Evolutionary conservation across 2,888 invertebrate genomes (phyloP), one percentile per base, ranked within the genome.

Genomic region (Eupithecia subumbrata): DNA sequence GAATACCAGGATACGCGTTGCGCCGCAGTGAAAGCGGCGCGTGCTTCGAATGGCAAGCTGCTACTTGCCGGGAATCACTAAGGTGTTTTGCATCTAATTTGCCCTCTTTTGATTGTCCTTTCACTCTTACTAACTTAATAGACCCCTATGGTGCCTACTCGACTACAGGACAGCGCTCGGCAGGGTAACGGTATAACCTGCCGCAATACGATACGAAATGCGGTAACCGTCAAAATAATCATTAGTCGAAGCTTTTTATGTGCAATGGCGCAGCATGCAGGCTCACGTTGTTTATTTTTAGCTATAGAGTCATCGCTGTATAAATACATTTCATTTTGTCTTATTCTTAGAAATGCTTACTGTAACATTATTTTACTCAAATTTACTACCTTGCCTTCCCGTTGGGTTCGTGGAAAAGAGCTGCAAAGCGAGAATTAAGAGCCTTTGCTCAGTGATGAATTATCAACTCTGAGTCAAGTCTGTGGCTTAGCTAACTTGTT

Each of bases 21-120:
- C 83, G 81, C 84, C 84, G 84, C 87, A 94, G 92, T 91, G 94
- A 93, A 94, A 93, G 92, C 92, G 78, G 87, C 87, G 86, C 93
- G 92, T 92, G 93, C 86, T 83, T 78, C 81, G 93, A 91, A 92
- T 93, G 80, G 82, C 86, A 86, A 91, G 79, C 76, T 80, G 82
- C 85, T 89, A 91, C 94, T 91, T 87, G 94, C 89, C 88, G 85
- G 91, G 94, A 94, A 94, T 94, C 87, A 85, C 85, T 87, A 86
- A 85, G 87, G 86, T 81, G 87, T 87, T 93, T 92, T 89, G 89
- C 91, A 92, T 93, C 86, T 90, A 88, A 91, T 93, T 92, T 91
- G 85, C 85, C 88, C 87, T 90, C 87, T 90, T 89, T 87, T 82
- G 81, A 85, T 85, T 83, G 84, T 89, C 91, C 93, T 93, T 94